Conservation (phyloP, 2,797 vertebrate species). For the Cyclopterus lumpus region DNA sequence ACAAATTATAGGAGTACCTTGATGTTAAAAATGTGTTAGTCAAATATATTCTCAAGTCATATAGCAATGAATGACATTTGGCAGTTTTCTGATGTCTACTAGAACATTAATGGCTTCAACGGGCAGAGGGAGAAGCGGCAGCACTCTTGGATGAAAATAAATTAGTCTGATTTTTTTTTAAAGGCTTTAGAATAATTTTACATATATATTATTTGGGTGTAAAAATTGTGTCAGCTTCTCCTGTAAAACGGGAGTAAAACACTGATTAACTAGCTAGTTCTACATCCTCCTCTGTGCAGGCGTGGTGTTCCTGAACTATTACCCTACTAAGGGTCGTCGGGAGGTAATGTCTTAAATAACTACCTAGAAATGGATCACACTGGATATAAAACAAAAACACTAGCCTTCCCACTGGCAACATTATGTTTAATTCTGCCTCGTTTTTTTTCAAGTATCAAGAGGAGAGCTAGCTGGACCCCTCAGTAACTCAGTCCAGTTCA, state of each 20-base stretch:
- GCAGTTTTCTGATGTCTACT: slow-evolving; percentile 46
- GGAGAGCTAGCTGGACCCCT: slow-evolving; percentile 63
- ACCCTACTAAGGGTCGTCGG: slow-evolving; percentile 63
- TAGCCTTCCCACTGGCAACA: slow-evolving; percentile 63
- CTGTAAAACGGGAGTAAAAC: slow-evolving; percentile 86
- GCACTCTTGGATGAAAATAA: slow-evolving; percentile 82
- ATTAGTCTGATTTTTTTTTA: slow-evolving; percentile 75
- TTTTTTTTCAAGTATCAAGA: slow-evolving; percentile 73
- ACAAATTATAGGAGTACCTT: slow-evolving; percentile 59
- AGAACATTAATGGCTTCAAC: slow-evolving; percentile 59
- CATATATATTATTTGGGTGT: slow-evolving; percentile 87
- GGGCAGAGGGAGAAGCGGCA: slow-evolving; percentile 65
- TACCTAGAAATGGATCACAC: slow-evolving; percentile 71
- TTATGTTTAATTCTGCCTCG: slow-evolving; percentile 66
- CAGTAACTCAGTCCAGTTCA: slow-evolving; percentile 62
- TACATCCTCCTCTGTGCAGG: slow-evolving; percentile 76
- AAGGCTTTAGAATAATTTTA: slow-evolving; percentile 82
- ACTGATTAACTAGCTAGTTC: slow-evolving; percentile 81
- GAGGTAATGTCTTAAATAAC: slow-evolving; percentile 77
- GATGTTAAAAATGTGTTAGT: slow-evolving; percentile 49
- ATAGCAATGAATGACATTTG: slow-evolving; percentile 57
- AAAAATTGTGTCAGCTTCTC: slow-evolving; percentile 81
- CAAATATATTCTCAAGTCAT: slow-evolving; percentile 56
- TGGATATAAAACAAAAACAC: slow-evolving; percentile 69
- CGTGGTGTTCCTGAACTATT: slow-evolving; percentile 70